Base-by-base conservation (phyloP, 1,140 invertebrate species). In the Brachionus manjavacas region DNA sequence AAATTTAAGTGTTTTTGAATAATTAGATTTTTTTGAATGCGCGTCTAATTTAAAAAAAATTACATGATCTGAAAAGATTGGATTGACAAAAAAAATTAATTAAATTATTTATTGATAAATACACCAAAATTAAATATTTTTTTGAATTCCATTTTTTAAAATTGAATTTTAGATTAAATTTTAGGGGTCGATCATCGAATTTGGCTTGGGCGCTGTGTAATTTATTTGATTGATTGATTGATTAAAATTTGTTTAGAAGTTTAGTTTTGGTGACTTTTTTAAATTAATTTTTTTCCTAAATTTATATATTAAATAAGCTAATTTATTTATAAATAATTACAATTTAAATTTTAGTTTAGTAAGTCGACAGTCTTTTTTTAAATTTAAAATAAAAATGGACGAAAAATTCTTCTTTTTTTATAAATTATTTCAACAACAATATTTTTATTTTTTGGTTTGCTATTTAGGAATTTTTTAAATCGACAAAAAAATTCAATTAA, bases 281-380 rank as follows among this genome's bases (percentile, higher is more conserved):
- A 12, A 68, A 12, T 46, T 46, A 23, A 9, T 25, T 66, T 64
- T 64, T 0, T 35, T 35, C 7, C 4, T 0, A 35, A 35, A 35
- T 35, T 68, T 68, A 28, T 68, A 23, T 68, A 28, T n/a, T 39
- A 31, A 68, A n/a, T n/a, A 72, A 39, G 28, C 68, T 72, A 72
- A 72, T 39, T 72, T 72, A 72, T 72, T 72, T 72, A 72, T 72
- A 41, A 72, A 72, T 72, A 72, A 72, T 72, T 41, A 23, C 31
- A 35, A 72, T 41, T 20, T 39, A 14, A 31, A 41, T 72, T 72
- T 72, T 72, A 72, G 68, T 72, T 72, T 72, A 72, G 31, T 39
- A 39, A 72, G 68, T 72, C 11, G n/a, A 39, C 4, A 41, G 68
- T 72, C 68, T 72, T 39, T 43, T 60, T 60, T 66, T 66, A n/a